Evolutionary conservation across 2,797 vertebrate species (phyloP), one percentile per base, ranked within the genome.

Genomic region (Cirrhinus molitorella): DNA sequence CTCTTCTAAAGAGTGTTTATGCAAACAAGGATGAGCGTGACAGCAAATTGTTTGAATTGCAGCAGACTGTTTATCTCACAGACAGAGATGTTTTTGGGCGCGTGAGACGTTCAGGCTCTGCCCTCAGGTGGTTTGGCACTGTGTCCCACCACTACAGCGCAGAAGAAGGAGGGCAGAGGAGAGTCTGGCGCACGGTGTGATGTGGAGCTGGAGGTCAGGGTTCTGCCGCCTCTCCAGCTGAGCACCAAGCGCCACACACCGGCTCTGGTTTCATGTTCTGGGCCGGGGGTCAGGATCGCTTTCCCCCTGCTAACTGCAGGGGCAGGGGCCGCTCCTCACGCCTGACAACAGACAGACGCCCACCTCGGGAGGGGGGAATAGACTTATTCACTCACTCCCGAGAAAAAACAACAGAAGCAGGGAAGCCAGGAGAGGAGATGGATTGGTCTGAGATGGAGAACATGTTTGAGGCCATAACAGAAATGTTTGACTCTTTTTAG

Each of bases 171-270:
- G 78, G 79, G 66, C 70, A 76, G 61, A 83, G 80, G 74, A 93
- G 87, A 86, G 83, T 84, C 85, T 86, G 83, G 83, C 40, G 80
- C 93, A 90, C 66, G 88, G 92, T 93, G 93, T 67, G 91, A 91
- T 83, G 88, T 73, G 73, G 88, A 90, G 87, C 90, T 90, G 84
- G 65, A 70, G 87, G 88, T 91, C 91, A 89, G 90, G 91, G 89
- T 87, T 87, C 90, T 83, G 89, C 90, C 89, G 91, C 91, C 92
- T 89, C 90, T 95, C 94, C 93, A 94, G 93, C 95, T 95, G 94
- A 91, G 94, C 93, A 93, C 92, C 90, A 89, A 93, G 92, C 90
- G 92, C 91, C 91, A 90, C 68, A 87, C 81, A 71, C 87, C 83
- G 85, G 89, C 92, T 95, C 93, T 88, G 88, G 93, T 95, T 94